Conservation (phyloP, 1,140 invertebrate genomes). For the Coptotermes formosanus region DNA sequence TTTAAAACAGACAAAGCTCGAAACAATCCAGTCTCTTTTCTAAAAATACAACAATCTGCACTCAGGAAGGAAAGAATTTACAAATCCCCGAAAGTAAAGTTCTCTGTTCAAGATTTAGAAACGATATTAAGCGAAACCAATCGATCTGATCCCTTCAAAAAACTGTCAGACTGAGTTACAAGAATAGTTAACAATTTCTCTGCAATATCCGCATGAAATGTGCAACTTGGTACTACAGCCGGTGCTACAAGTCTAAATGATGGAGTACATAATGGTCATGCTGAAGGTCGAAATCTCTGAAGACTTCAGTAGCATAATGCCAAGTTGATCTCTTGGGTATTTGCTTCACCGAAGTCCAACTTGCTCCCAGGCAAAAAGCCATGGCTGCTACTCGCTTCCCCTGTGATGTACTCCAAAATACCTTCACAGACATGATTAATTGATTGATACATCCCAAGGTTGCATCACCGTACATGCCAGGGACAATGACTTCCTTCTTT, state of each 20-base stretch:
- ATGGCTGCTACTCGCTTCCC: background rate
- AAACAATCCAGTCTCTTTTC: too few species aligned
- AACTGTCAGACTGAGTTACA: background rate
- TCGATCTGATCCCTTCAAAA: background rate
- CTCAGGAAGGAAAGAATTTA: background rate
- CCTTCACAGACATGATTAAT: background rate
- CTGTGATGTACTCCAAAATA: background rate
- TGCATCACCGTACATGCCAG: background rate
- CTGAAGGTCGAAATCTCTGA: background rate
- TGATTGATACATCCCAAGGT: slow-evolving; percentile 8
- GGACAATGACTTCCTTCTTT: too few species aligned
- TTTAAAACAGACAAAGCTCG: too few species aligned
- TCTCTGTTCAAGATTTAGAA: background rate
- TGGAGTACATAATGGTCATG: background rate
- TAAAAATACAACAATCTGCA: background rate
- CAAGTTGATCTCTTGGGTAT: background rate
- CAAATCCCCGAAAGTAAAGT: background rate
- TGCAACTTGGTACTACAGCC: too few species aligned
- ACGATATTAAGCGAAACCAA: background rate
- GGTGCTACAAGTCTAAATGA: background rate
- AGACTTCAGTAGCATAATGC: background rate
- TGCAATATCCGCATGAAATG: background rate
- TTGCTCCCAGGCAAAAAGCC: too few species aligned
- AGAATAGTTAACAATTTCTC: background rate
- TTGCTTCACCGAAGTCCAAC: background rate